Percentiles rank a stretch among this genome's conserved stretches.
Evolutionary conservation across 2,797 vertebrate species (phyloP).

Genomic region (Otolemur crassicaudatus): DNA sequence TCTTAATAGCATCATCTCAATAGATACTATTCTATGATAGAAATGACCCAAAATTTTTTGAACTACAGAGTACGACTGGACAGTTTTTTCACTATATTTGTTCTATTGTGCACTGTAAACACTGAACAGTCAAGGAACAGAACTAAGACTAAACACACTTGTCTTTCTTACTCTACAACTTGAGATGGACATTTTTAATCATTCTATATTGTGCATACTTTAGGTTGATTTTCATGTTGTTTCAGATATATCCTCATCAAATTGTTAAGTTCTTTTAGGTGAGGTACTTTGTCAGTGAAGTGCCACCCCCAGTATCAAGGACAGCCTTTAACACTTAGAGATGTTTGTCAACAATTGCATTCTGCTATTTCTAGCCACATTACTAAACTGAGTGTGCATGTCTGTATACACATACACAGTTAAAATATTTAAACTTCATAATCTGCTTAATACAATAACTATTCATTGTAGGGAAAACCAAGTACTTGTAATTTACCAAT

Average conservation of each 20-base stretch:
- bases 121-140: neutral
- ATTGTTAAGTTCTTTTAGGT: conserved; percentile 7
- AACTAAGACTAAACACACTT: neutral
- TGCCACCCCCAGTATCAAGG: neutral
- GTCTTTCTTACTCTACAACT: neutral
- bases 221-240: neutral
- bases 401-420: neutral
- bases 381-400: neutral
- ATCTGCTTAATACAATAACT: neutral
- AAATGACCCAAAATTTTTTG: neutral
- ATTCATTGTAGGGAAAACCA: neutral
- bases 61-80: neutral
- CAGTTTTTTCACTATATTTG: neutral
- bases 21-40: neutral
- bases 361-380: neutral
- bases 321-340: neutral
- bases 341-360: neutral
- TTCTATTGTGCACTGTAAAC: neutral
- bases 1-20: neutral
- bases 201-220: neutral
- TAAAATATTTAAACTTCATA: neutral
- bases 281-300: neutral
- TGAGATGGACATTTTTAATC: neutral
- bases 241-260: neutral
- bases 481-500: neutral